A percentile compares a stretch with the other conserved stretches of the same genome.
These are phyloP conservation scores for Baccha elongata DNA, from an alignment of 2,888 invertebrate genomes.

Conservation along the genomic window DNA sequence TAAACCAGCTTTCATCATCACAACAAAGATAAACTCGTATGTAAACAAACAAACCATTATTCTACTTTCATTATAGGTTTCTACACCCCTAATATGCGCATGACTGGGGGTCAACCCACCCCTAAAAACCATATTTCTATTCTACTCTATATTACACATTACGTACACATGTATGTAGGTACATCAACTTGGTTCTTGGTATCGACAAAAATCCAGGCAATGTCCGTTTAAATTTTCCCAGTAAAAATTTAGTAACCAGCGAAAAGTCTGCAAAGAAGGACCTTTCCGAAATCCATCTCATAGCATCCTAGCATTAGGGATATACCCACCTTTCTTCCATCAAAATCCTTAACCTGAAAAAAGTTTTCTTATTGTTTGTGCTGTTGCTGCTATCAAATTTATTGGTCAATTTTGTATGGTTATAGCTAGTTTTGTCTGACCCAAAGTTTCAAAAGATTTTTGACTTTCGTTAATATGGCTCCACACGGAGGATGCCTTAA, in stretches of 20 bases:
- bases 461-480: conserved; percentile 41
- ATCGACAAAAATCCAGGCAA: conserved; percentile 50
- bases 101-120: conserved; percentile 35
- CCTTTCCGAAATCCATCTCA: conserved; percentile 7
- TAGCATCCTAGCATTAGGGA: conserved; percentile 14
- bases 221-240: conserved; percentile 6
- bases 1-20: neutral
- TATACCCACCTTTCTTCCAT: conserved; percentile 1
- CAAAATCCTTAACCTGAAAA: conserved; percentile 14
- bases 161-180: too few relatives aligned
- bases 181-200: conserved; percentile 38
- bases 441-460: conserved; percentile 1
- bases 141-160: too few relatives aligned
- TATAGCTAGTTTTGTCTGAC: neutral
- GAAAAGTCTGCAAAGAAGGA: conserved; percentile 48
- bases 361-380: neutral
- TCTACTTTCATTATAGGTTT: conserved; percentile 11
- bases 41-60: conserved; percentile 57
- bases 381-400: conserved; percentile 7
- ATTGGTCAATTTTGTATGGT: neutral
- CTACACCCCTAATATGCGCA: conserved; percentile 34
- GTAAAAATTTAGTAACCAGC: conserved; percentile 51
- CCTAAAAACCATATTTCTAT: neutral
- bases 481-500: conserved; percentile 54
- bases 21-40: conserved; percentile 10